phyloP scores from a whole-genome alignment of 2,113 vertebrate genomes.

The Sinocyclocheilus maitianheensis region DNA sequence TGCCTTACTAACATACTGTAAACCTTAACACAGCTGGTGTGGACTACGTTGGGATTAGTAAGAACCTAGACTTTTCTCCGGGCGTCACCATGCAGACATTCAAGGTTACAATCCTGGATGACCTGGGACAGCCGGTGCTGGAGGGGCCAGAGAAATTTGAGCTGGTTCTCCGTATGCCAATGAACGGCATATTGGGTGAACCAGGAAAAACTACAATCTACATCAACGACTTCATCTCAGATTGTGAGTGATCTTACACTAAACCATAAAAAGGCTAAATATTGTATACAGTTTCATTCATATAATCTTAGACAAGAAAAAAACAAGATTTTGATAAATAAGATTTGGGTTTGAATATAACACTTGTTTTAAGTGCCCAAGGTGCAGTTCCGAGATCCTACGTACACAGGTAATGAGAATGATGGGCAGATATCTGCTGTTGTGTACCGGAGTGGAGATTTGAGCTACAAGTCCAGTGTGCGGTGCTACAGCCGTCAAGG shows the following conservation, averaged over 20 bases:
- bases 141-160: slow-evolving; percentile 91
- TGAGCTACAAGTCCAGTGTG: slow-evolving; percentile 82
- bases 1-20: neutral
- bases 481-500: slow-evolving; percentile 93
- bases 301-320: neutral
- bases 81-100: slow-evolving; percentile 89
- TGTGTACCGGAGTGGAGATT: slow-evolving; percentile 85
- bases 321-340: neutral
- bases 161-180: slow-evolving; percentile 88
- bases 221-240: slow-evolving; percentile 90
- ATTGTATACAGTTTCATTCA: neutral
- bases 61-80: slow-evolving; percentile 88
- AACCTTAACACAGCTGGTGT: slow-evolving; percentile 79
- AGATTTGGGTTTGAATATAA: neutral
- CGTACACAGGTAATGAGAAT: slow-evolving; percentile 80
- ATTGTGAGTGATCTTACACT: slow-evolving; percentile 78
- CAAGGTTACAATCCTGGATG: slow-evolving; percentile 86
- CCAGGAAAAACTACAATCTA: slow-evolving; percentile 82
- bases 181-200: slow-evolving; percentile 86
- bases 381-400: slow-evolving; percentile 87
- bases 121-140: slow-evolving; percentile 88
- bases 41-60: slow-evolving; percentile 94
- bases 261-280: neutral
- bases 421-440: slow-evolving; percentile 78
- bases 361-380: slow-evolving; percentile 80